Conservation (phyloP, 2,797 vertebrate genomes). For the Peromyscus melanophrys region DNA sequence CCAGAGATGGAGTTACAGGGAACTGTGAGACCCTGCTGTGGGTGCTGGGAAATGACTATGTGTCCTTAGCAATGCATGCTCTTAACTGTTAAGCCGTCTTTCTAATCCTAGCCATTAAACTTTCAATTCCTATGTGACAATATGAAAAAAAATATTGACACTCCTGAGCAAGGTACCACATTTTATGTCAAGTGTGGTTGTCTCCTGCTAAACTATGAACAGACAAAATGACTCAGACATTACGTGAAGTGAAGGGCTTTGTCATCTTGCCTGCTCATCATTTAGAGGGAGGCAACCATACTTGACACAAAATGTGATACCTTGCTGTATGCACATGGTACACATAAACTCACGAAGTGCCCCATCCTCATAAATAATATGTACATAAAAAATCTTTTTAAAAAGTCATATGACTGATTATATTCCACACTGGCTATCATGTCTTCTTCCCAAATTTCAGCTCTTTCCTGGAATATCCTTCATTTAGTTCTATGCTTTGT, state of each 20-base stretch:
- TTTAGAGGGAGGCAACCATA: not conserved
- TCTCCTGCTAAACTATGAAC: not conserved
- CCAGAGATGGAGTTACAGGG: not conserved
- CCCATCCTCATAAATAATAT: not conserved
- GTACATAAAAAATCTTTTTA: not conserved
- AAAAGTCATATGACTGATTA: not conserved
- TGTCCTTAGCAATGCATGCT: not conserved
- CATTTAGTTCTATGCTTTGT: not conserved
- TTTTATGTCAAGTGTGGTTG: not conserved
- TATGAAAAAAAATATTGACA: constrained; percentile 12
- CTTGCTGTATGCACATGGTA: not conserved
- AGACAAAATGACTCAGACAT: constrained; percentile 6
- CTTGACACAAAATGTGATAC: not conserved
- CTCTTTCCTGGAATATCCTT: not conserved
- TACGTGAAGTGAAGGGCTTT: not conserved
- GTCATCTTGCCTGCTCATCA: not conserved
- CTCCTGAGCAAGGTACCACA: not conserved
- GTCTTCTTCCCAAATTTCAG: not conserved
- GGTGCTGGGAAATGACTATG: not conserved
- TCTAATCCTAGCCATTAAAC: not conserved
- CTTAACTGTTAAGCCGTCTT: not conserved
- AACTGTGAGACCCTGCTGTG: not conserved
- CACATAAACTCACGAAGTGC: not conserved
- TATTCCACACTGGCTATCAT: not conserved
- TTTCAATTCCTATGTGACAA: not conserved